These are phyloP conservation scores for Aphodius granarius DNA, from an alignment of 2,888 invertebrate species.

Conservation along the genomic window DNA sequence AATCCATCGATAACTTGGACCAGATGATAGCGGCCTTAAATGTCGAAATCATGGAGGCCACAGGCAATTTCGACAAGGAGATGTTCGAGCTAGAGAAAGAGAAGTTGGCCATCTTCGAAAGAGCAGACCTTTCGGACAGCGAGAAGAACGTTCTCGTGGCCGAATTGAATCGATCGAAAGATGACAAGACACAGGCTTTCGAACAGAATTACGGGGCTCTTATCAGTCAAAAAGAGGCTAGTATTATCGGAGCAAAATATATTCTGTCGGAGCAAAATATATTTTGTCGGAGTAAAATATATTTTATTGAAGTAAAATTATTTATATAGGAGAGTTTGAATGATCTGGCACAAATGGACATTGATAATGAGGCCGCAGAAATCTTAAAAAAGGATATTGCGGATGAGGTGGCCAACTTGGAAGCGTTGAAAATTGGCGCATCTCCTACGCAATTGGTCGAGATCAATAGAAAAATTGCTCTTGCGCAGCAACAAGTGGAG, in stretches of 20 bases:
- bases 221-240: conserved; percentile 41
- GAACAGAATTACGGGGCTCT: conserved; percentile 38
- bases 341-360: background rate
- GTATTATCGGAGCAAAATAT: conserved; percentile 30
- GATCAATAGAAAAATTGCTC: conserved; percentile 35
- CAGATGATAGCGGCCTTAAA: conserved; percentile 41
- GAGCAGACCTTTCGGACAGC: conserved; percentile 24
- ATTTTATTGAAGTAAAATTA: background rate
- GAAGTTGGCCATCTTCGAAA: conserved; percentile 35
- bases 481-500: conserved; percentile 31
- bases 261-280: no score
- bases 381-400: conserved; percentile 12
- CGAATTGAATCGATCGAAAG: conserved; percentile 35
- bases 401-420: conserved; percentile 36
- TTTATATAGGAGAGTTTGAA: background rate
- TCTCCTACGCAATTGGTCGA: conserved; percentile 37
- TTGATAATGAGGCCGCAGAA: background rate
- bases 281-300: no score
- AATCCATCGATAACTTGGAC: conserved; percentile 40
- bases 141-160: conserved; percentile 29
- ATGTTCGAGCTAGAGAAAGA: conserved; percentile 38
- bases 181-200: conserved; percentile 37
- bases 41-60: conserved; percentile 43
- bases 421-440: conserved; percentile 37
- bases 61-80: conserved; percentile 38